phyloP scores from a whole-genome alignment of 2,888 invertebrate species.

The Epinotia nisella region DNA sequence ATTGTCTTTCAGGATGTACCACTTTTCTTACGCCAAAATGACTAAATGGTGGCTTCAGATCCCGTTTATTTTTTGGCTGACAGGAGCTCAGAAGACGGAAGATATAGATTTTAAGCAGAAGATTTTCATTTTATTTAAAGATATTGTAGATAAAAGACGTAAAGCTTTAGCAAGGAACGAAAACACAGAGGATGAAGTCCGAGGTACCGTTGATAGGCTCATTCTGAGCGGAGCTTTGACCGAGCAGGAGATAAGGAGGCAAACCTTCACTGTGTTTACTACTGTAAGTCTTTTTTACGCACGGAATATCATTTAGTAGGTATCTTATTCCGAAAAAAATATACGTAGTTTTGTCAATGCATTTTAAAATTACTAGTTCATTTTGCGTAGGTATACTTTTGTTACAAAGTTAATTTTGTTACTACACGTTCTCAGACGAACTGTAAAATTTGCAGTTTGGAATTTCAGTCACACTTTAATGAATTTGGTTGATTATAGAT shows the following conservation, averaged over 20 bases:
- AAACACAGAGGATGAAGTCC: slow-evolving; percentile 51
- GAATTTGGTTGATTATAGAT: too few species aligned
- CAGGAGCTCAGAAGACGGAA: slow-evolving; percentile 57
- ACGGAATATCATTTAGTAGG: too few species aligned
- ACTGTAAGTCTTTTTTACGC: slow-evolving; percentile 60
- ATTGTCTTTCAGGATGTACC: slow-evolving; percentile 59
- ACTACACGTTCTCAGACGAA: too few species aligned
- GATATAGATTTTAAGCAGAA: slow-evolving; percentile 50
- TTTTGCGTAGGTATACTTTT: too few species aligned
- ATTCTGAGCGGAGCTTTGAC: slow-evolving; percentile 62
- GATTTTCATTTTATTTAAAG: slow-evolving; percentile 57
- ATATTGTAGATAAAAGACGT: slow-evolving; percentile 60
- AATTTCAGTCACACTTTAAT: too few species aligned
- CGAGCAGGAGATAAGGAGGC: slow-evolving; percentile 62
- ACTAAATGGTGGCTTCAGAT: slow-evolving; percentile 73
- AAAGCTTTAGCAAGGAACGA: slow-evolving; percentile 50
- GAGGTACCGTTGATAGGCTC: slow-evolving; percentile 67
- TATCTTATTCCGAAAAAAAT: too few species aligned
- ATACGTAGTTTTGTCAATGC: too few species aligned
- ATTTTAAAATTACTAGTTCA: too few species aligned
- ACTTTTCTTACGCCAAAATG: slow-evolving; percentile 64
- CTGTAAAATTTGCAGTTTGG: too few species aligned
- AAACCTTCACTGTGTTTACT: slow-evolving; percentile 67
- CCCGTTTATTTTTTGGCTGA: slow-evolving; percentile 63
- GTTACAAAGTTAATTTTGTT: too few species aligned